Evolutionary conservation across 2,888 invertebrate genomes (phyloP).

Genomic region (Tholera decimalis): DNA sequence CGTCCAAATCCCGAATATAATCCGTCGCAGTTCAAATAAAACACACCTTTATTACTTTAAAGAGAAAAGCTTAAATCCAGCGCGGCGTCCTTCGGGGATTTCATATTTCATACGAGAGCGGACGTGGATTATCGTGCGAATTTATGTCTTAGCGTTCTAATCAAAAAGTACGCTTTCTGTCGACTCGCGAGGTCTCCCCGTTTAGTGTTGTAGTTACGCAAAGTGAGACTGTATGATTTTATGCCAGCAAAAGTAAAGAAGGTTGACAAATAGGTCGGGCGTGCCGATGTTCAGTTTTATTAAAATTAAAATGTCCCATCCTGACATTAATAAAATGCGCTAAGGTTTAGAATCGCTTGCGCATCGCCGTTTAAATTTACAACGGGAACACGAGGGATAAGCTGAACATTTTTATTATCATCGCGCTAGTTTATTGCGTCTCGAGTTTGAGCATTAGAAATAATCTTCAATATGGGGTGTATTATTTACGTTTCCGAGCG

Average conservation of each 20-base stretch:
- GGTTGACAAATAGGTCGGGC: conserved; percentile 91
- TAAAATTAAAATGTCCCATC: conserved; percentile 90
- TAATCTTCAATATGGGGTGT: conserved; percentile 83
- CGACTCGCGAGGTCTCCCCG: conserved; percentile 67
- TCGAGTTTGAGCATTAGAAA: conserved; percentile 87
- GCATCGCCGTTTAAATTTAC: conserved; percentile 80
- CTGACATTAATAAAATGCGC: conserved; percentile 86
- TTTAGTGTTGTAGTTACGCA: conserved; percentile 80
- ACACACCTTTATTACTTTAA: conserved; percentile 91
- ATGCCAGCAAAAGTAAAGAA: conserved; percentile 90
- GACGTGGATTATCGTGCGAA: conserved; percentile 84
- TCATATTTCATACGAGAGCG: conserved; percentile 84
- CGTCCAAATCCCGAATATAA: conserved; percentile 90
- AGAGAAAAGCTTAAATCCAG: conserved; percentile 89
- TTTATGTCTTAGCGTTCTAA: conserved; percentile 87
- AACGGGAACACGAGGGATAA: conserved; percentile 84
- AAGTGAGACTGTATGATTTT: conserved; percentile 89
- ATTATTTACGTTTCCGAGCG: conserved; percentile 74
- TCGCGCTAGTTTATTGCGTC: conserved; percentile 87
- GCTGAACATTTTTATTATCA: conserved; percentile 89
- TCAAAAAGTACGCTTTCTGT: conserved; percentile 86
- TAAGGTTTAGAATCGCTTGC: conserved; percentile 84
- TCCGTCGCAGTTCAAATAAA: conserved; percentile 87
- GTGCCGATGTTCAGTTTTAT: conserved; percentile 91
- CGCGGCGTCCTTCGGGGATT: conserved; percentile 82